Conservation (phyloP, 64 coral and sea anemone genomes). For the Porites lutea region DNA sequence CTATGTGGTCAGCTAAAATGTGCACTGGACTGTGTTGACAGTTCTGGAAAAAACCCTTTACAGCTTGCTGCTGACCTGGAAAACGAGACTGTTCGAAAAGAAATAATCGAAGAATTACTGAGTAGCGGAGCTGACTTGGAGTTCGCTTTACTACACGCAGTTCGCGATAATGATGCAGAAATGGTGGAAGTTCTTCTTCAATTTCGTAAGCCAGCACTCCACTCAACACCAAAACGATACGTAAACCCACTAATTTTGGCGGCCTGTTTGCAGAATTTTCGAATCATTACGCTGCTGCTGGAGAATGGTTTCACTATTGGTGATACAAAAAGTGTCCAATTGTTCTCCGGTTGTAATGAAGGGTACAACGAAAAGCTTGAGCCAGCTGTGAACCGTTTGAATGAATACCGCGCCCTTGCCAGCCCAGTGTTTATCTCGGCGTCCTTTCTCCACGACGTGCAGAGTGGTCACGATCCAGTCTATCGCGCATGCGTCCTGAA, state of each 20-base stretch:
- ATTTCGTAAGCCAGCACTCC: neutral
- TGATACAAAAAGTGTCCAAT: neutral
- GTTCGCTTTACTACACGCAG: slow-evolving; percentile 2
- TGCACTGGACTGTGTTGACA: neutral
- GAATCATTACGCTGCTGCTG: slow-evolving; percentile 23
- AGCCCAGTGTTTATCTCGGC: slow-evolving; percentile 12
- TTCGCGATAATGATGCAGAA: neutral
- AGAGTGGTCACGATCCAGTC: slow-evolving; percentile 27
- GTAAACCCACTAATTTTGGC: slow-evolving; percentile 28
- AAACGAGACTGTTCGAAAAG: neutral
- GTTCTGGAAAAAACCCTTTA: slow-evolving; percentile 6
- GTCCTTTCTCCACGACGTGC: slow-evolving; percentile 24
- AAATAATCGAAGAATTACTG: neutral
- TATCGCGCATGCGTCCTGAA: slow-evolving; percentile 17
- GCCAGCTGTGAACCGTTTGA: slow-evolving; percentile 23
- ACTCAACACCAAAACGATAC: neutral
- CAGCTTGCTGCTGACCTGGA: neutral
- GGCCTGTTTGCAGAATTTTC: slow-evolving; percentile 29
- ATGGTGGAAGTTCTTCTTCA: neutral
- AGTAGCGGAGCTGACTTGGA: slow-evolving; percentile 27
- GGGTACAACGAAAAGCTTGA: neutral
- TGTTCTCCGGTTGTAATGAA: neutral
- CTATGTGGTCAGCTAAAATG: neutral
- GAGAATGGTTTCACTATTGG: slow-evolving; percentile 20
- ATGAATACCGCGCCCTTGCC: slow-evolving; percentile 27